Base-by-base conservation (phyloP, 1,140 invertebrate genomes). In the Sinonovacula constricta region DNA sequence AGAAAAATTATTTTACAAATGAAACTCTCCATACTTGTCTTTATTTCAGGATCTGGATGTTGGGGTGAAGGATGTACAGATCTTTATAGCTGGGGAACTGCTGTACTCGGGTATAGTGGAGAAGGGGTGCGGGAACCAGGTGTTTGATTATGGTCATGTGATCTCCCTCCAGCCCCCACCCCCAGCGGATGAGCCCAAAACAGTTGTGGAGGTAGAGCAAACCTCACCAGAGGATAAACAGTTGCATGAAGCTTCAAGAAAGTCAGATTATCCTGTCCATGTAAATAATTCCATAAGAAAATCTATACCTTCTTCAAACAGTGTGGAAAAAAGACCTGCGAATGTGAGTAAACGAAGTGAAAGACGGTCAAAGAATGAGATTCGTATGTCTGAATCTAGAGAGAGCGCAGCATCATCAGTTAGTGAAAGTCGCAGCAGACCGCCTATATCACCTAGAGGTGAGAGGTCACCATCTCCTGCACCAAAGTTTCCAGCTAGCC, bases 111-210 rank as follows among this genome's bases (percentile, higher is more conserved):
- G 89, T 7, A 74, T 85, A 24, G 59, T 91, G 56, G 90, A 91
- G 15, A 91, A 91, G 81, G 90, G 90, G 14, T 91, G 90, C 85
- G 90, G 90, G n/a, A 91, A 91, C 39, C 89, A 91, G 63, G 86
- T 90, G 24, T 91, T 90, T 85, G 89, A 91, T 82, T 91, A 91
- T 78, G 84, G 88, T 65, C 85, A 84, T 66, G 83, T 79, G 15
- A 87, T 90, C 56, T 67, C 82, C 69, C 15, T 79, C 31, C 33
- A 62, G 68, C 22, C 54, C 45, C 15, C 72, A 60, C n/a, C n/a
- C 81, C 69, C 15, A 77, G 34, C 34, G 59, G 68, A n/a, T 56
- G 39, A 4, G 69, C 70, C 62, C 1, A 74, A 74, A 26, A 59
- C 71, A 0, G 59, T 53, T 24, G 28, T 74, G 18, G 59, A 63